Evolutionary conservation across 2,113 vertebrate species (phyloP).

Genomic region (Propithecus coquereli): DNA sequence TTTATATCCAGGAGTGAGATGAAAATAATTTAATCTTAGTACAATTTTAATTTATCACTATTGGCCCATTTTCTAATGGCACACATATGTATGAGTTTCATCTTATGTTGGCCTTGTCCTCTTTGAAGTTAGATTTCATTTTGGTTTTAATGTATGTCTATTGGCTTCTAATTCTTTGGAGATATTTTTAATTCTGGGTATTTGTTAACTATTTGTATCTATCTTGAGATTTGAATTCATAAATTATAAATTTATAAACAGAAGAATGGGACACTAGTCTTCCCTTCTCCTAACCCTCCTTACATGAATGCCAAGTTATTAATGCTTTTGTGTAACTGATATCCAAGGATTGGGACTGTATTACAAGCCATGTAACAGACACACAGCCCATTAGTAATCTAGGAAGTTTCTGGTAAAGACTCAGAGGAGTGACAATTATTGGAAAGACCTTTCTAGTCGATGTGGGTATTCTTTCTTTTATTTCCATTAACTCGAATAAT

Average conservation of each 20-base stretch:
- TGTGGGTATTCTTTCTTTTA: background rate
- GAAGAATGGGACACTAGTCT: background rate
- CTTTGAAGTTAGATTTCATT: background rate
- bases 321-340: constrained; percentile 6
- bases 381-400: background rate
- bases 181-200: background rate
- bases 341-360: background rate
- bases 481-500: background rate
- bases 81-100: background rate
- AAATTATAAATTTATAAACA: constrained; percentile 18
- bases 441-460: background rate
- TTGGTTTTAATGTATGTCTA: background rate
- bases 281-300: background rate
- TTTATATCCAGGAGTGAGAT: background rate
- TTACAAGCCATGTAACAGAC: background rate
- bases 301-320: background rate
- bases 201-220: background rate
- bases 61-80: background rate
- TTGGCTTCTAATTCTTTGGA: constrained; percentile 28
- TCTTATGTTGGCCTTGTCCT: background rate
- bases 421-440: background rate
- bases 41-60: background rate
- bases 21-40: background rate
- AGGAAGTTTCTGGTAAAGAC: background rate
- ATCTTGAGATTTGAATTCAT: constrained; percentile 25